These are phyloP conservation scores for Rhynchomys soricoides DNA, from an alignment of 2,113 vertebrate species.

Conservation along the genomic window DNA sequence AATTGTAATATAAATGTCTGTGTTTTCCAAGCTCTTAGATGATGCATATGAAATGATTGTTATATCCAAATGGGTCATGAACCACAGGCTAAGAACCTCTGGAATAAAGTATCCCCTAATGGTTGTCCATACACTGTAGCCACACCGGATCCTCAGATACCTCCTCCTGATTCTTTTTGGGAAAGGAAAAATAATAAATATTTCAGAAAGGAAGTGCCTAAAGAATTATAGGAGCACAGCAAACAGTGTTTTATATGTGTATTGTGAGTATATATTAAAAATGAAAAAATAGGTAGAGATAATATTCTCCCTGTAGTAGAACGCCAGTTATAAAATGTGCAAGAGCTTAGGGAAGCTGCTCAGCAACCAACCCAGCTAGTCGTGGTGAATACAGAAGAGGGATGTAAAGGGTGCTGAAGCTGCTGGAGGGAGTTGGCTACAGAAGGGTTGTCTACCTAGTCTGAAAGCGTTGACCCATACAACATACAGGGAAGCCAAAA, in stretches of 20 bases:
- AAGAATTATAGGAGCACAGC: neutral
- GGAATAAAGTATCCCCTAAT: neutral
- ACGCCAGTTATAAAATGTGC: neutral
- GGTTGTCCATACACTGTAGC: neutral
- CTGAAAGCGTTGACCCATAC: neutral
- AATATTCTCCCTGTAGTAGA: neutral
- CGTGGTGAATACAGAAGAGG: slow-evolving; percentile 32
- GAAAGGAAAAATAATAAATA: neutral
- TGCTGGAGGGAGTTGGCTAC: neutral
- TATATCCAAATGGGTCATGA: neutral
- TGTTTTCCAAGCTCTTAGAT: neutral
- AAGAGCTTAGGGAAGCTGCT: slow-evolving; percentile 23
- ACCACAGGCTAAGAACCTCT: neutral
- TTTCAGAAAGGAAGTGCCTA: slow-evolving; percentile 2
- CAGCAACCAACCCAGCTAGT: neutral
- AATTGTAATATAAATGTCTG: neutral
- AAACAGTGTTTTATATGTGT: neutral
- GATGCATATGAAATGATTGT: neutral
- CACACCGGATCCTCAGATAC: slow-evolving; percentile 14
- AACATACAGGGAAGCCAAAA: neutral
- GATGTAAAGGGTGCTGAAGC: neutral
- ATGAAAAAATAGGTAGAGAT: slow-evolving; percentile 1
- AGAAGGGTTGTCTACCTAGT: neutral
- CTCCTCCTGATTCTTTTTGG: neutral
- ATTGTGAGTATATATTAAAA: neutral